Evolutionary conservation across 1,140 invertebrate species (phyloP).

Genomic region (Bombus confusus): DNA sequence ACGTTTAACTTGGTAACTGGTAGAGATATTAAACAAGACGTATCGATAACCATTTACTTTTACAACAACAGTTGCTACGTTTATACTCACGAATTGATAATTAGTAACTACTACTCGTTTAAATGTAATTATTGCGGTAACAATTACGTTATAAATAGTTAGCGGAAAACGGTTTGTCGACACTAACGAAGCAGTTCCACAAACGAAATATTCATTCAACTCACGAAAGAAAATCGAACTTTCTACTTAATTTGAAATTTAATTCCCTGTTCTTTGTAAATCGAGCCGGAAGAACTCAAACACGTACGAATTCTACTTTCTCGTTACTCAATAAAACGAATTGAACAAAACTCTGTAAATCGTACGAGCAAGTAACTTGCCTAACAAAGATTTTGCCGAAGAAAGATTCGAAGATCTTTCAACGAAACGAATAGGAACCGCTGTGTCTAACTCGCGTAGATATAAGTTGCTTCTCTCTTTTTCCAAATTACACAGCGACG

Average conservation of each 20-base stretch:
- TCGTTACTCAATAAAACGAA: neutral
- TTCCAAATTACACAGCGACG: neutral
- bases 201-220: neutral
- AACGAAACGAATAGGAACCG: neutral
- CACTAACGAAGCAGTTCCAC: neutral
- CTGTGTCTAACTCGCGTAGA: neutral
- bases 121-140: constrained; percentile 21
- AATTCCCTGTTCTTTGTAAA: neutral
- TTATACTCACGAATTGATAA: constrained; percentile 27
- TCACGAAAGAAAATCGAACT: neutral
- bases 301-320: neutral
- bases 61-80: constrained; percentile 32
- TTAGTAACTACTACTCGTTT: constrained; percentile 24
- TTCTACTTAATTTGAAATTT: neutral
- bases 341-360: neutral
- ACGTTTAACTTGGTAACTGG: constrained; percentile 22
- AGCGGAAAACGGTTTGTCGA: neutral
- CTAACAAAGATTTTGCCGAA: no score
- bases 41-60: constrained; percentile 29
- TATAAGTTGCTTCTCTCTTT: neutral
- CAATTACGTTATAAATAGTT: constrained; percentile 31
- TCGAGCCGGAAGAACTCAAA: neutral
- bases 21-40: constrained; percentile 37
- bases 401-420: no score
- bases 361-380: no score